phyloP scores from a whole-genome alignment of 2,113 vertebrate species.

The Sylvicapra grimmia region DNA sequence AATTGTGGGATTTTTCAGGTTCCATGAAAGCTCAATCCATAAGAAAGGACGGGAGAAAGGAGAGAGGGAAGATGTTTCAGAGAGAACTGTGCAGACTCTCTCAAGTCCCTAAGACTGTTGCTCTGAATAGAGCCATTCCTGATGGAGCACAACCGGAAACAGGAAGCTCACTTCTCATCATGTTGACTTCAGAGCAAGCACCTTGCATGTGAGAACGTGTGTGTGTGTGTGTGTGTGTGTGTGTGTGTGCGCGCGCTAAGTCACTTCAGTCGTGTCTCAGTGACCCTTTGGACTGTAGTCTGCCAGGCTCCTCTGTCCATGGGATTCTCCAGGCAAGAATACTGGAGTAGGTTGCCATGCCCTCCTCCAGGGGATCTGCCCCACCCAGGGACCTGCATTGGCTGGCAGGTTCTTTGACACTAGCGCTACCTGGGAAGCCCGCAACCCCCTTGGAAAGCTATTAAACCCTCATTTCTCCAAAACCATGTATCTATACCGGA shows the following conservation, averaged over 20 bases:
- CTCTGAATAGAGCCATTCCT: not conserved
- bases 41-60: not conserved
- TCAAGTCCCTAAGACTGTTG: not conserved
- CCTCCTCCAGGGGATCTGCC: not conserved
- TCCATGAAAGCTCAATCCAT: not conserved
- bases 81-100: not conserved
- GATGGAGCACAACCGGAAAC: not conserved
- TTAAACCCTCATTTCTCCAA: not conserved
- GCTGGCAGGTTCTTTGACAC: not conserved
- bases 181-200: not conserved
- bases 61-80: not conserved
- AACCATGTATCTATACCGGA: not conserved
- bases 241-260: rapidly evolving
- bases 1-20: not conserved
- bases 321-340: not conserved
- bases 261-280: not conserved
- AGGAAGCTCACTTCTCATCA: not conserved
- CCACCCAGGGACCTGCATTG: not conserved
- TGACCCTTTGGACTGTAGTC: not conserved
- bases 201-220: not conserved
- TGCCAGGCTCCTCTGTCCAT: not conserved
- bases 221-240: not conserved
- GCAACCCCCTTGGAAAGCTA: not conserved
- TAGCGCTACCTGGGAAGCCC: not conserved
- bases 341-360: not conserved